Evolutionary conservation across 1,140 invertebrate genomes (phyloP).

Genomic region (Hypothenemus hampei): DNA sequence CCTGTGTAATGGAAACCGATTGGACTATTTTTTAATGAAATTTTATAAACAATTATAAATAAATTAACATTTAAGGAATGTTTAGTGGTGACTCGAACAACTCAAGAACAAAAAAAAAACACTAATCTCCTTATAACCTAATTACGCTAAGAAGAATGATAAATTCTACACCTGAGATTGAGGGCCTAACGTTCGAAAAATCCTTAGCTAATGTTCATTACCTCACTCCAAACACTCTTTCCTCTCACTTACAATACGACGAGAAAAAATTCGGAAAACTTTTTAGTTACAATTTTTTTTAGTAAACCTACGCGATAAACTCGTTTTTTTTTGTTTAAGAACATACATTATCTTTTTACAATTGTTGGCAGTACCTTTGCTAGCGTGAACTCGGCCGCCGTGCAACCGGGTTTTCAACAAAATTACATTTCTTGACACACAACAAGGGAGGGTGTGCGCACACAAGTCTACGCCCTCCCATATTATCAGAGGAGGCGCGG

Average conservation of each 20-base stretch:
- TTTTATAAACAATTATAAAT: no score
- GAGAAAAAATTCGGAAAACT: slow-evolving; percentile 33
- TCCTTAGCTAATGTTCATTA: no score
- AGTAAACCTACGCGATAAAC: slow-evolving; percentile 41
- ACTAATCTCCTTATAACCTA: neutral
- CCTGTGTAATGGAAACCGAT: no score
- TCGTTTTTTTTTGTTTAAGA: slow-evolving; percentile 33
- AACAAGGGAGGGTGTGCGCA: slow-evolving; percentile 6
- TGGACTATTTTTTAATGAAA: slow-evolving; percentile 25
- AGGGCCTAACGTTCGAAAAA: slow-evolving; percentile 41
- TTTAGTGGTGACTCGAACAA: neutral
- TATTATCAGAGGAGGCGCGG: no score
- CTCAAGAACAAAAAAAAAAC: neutral
- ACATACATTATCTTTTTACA: slow-evolving; percentile 45
- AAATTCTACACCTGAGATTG: slow-evolving; percentile 41
- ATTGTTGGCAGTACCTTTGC: slow-evolving; percentile 45
- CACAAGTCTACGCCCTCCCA: no score
- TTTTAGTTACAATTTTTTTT: slow-evolving; percentile 38
- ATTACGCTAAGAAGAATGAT: slow-evolving; percentile 33
- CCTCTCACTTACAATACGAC: no score
- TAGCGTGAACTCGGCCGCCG: slow-evolving; percentile 41
- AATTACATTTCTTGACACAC: slow-evolving; percentile 30
- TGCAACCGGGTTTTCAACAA: slow-evolving; percentile 37
- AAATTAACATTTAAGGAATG: slow-evolving; percentile 5
- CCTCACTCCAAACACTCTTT: no score